A percentile compares a stretch with the other conserved stretches of the same genome.
phyloP scores from a whole-genome alignment of 2,797 vertebrate species.

The Capromys pilorides region DNA sequence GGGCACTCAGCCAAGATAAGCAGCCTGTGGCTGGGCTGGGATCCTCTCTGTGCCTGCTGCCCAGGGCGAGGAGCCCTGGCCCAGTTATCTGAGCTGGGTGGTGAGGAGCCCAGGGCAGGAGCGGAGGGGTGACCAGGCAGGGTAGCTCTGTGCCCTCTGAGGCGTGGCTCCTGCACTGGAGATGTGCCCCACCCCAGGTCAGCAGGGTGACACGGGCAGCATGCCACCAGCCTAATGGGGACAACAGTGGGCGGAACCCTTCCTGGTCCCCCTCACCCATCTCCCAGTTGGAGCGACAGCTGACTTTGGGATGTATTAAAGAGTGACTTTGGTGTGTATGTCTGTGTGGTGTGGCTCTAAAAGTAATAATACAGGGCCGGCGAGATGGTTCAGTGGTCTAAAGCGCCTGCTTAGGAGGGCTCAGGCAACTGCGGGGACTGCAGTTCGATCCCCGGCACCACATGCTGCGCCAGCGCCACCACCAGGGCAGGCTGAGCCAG shows the following conservation, averaged over 20 bases:
- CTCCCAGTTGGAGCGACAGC: neutral
- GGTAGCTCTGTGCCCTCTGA: neutral
- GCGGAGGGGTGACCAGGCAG: neutral
- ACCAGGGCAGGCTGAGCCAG: too few species aligned
- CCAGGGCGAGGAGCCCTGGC: neutral
- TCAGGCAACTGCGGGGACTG: too few species aligned
- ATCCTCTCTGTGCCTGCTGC: neutral
- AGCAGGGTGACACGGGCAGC: neutral
- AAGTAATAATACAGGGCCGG: too few species aligned
- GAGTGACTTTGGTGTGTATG: neutral
- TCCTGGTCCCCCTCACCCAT: accelerated
- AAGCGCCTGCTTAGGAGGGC: too few species aligned
- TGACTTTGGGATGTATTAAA: neutral
- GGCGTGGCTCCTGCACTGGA: neutral
- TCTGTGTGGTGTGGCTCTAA: constrained; percentile 33
- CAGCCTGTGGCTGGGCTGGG: neutral
- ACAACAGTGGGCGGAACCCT: neutral
- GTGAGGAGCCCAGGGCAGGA: neutral
- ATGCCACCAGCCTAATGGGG: neutral
- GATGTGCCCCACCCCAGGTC: neutral
- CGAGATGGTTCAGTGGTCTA: too few species aligned
- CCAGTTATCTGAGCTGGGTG: neutral
- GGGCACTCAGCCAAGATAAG: constrained; percentile 7
- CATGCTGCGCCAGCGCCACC: too few species aligned
- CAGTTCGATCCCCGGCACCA: too few species aligned